Conservation (phyloP, 2,888 invertebrate species). For the Oligia fasciuncula region DNA sequence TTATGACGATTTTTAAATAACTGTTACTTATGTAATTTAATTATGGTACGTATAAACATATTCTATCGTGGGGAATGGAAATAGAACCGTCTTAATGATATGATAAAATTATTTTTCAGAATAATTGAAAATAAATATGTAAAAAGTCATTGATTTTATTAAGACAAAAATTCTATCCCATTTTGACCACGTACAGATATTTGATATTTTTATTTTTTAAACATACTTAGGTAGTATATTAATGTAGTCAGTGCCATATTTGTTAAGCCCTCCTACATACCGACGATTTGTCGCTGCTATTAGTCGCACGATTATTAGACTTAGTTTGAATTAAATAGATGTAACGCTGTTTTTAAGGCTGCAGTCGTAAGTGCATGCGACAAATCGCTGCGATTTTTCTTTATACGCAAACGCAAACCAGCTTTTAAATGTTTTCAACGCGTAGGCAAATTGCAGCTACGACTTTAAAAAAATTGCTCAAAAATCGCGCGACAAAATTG, state of each 20-base stretch:
- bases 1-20: conserved; percentile 70
- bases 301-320: conserved; percentile 60
- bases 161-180: conserved; percentile 30
- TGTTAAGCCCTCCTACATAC: conserved; percentile 19
- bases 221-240: conserved; percentile 65
- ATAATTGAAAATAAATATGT: conserved; percentile 34
- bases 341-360: conserved; percentile 32
- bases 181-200: conserved; percentile 39
- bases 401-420: conserved; percentile 6
- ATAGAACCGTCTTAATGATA: conserved; percentile 27
- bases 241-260: conserved; percentile 50
- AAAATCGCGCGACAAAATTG: conserved; percentile 42
- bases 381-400: conserved; percentile 45
- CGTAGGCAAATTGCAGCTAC: conserved; percentile 27
- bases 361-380: conserved; percentile 45
- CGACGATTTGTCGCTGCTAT: conserved; percentile 39
- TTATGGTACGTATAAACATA: conserved; percentile 54
- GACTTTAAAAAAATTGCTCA: conserved; percentile 58
- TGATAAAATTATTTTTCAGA: conserved; percentile 48
- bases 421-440: conserved; percentile 40
- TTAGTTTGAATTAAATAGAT: conserved; percentile 44
- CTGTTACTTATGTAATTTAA: conserved; percentile 71
- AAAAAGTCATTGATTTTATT: conserved; percentile 28
- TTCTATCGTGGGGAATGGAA: conserved; percentile 39
- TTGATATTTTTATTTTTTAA: conserved; percentile 64